A percentile compares a stretch with the other conserved stretches of the same genome.
phyloP scores from a whole-genome alignment of 2,888 invertebrate genomes.

The Cheilosia soror region DNA sequence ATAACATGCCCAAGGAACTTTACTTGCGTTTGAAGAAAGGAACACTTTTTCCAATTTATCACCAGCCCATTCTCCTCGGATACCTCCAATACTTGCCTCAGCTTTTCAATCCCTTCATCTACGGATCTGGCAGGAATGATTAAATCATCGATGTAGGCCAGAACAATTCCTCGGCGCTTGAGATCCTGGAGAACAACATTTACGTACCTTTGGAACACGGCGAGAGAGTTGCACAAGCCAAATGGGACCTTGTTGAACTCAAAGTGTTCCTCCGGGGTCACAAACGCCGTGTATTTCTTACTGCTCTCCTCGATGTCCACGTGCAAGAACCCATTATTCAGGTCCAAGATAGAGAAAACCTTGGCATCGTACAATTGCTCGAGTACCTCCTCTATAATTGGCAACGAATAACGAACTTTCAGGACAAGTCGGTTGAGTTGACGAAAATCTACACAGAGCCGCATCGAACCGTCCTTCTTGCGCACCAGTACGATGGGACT shows the following conservation, averaged over 20 bases:
- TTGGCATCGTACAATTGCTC: conserved; percentile 75
- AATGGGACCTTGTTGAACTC: conserved; percentile 81
- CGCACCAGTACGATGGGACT: conserved; percentile 10
- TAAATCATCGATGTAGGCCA: conserved; percentile 41
- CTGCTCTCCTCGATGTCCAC: conserved; percentile 38
- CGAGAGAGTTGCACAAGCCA: conserved; percentile 80
- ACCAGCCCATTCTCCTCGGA: conserved; percentile 29
- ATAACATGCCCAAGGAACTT: conserved; percentile 74
- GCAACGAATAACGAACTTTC: conserved; percentile 37
- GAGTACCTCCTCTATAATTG: conserved; percentile 54
- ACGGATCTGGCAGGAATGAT: conserved; percentile 28
- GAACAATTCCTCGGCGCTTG: conserved; percentile 19
- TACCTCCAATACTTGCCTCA: conserved; percentile 19
- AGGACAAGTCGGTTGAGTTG: conserved; percentile 18
- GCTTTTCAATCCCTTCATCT: conserved; percentile 13
- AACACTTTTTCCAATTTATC: conserved; percentile 60
- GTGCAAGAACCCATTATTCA: conserved; percentile 33
- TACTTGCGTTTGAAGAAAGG: conserved; percentile 68
- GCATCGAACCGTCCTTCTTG: conserved; percentile 21
- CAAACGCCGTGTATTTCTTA: conserved; percentile 80
- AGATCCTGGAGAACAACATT: conserved; percentile 35
- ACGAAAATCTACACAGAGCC: conserved; percentile 72
- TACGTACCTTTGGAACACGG: conserved; percentile 78
- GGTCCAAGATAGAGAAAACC: conserved; percentile 77
- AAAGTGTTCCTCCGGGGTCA: conserved; percentile 80